Evolutionary conservation across 2,888 invertebrate species (phyloP).

Genomic region (Sipha maydis): DNA sequence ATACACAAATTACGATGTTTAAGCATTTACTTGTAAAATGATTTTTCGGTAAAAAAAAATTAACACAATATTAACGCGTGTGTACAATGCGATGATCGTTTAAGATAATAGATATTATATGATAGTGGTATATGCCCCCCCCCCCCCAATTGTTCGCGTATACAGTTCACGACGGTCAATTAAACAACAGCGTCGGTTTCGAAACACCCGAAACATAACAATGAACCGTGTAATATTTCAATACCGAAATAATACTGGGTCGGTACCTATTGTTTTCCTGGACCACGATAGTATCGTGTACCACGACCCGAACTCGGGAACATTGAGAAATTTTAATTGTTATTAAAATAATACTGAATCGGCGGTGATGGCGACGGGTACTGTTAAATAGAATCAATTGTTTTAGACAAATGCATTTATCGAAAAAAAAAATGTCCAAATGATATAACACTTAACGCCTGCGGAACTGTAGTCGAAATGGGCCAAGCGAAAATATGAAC

Average conservation of each 20-base stretch:
- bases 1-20: background rate
- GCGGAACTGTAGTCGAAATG: background rate
- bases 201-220: slow-evolving; percentile 42
- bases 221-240: slow-evolving; percentile 30
- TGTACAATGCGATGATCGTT: background rate
- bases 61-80: background rate
- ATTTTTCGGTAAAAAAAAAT: background rate
- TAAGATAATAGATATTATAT: background rate
- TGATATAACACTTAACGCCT: background rate
- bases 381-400: slow-evolving; percentile 17
- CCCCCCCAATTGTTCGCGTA: slow-evolving; percentile 41
- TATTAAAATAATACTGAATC: background rate
- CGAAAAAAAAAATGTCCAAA: background rate
- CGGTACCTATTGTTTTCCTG: slow-evolving; percentile 51
- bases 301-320: slow-evolving; percentile 28
- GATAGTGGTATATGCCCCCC: background rate
- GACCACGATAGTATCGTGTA: slow-evolving; percentile 40
- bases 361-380: background rate
- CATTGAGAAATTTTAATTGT: slow-evolving; percentile 60
- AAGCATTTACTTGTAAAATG: background rate
- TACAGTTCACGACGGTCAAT: slow-evolving; percentile 48
- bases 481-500: background rate
- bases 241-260: slow-evolving; percentile 53
- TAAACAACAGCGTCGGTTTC: slow-evolving; percentile 58
- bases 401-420: background rate